Evolutionary conservation across 64 coral and sea anemone genomes (phyloP).

Genomic region (Dendronephthya gigantea): DNA sequence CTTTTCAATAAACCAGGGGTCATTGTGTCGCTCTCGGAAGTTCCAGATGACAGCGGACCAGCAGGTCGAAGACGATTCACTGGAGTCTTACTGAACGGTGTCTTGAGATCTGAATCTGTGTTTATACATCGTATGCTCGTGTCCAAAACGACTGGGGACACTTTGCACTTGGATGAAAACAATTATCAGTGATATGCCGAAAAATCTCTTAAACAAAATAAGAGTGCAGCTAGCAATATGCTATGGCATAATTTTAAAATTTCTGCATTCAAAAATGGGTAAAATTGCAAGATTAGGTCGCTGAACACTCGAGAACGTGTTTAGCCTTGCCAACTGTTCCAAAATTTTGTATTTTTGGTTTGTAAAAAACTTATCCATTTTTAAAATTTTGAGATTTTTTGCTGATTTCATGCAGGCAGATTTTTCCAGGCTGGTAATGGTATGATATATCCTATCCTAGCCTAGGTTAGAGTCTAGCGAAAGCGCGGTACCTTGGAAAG

Average conservation of each 20-base stretch:
- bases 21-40: background rate
- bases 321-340: no score
- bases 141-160: conserved; percentile 30
- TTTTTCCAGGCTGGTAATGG: no score
- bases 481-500: conserved; percentile 15
- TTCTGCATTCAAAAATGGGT: no score
- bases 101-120: conserved; percentile 37
- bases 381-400: no score
- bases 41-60: conserved; percentile 42
- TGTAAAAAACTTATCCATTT: no score
- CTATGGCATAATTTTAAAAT: no score
- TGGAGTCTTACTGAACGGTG: conserved; percentile 55
- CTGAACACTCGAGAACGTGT: no score
- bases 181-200: background rate
- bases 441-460: no score
- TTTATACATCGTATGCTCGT: background rate
- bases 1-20: background rate
- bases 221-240: background rate
- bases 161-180: conserved; percentile 25
- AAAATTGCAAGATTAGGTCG: no score
- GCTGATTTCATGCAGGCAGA: no score
- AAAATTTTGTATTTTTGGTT: no score
- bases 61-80: conserved; percentile 57
- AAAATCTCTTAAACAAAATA: background rate
- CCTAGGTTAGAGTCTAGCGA: no score